Evolutionary conservation across 2,888 invertebrate species (phyloP).

Genomic region (Spisula subtruncata): DNA sequence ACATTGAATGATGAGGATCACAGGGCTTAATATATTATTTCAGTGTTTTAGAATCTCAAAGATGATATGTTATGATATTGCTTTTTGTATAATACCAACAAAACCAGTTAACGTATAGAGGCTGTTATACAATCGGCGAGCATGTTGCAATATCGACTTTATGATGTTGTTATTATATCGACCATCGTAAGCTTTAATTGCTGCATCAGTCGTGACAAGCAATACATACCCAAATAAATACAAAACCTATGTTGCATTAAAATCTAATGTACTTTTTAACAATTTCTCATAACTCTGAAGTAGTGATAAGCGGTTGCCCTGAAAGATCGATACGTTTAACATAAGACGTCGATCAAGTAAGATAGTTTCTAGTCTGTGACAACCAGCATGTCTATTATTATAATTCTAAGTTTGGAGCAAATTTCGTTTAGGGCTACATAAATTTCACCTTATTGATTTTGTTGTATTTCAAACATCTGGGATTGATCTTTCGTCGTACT

Average conservation of each 20-base stretch:
- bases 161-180: background rate
- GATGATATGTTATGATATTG: background rate
- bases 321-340: too few species aligned
- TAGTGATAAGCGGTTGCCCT: background rate
- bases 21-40: background rate
- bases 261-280: background rate
- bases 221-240: background rate
- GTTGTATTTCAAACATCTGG: too few species aligned
- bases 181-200: slow-evolving; percentile 5
- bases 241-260: background rate
- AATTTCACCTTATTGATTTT: too few species aligned
- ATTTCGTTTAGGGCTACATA: too few species aligned
- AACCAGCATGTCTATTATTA: too few species aligned
- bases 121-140: background rate
- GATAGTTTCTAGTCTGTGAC: too few species aligned
- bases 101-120: background rate
- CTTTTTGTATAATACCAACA: background rate
- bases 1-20: too few species aligned
- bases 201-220: background rate
- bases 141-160: too few species aligned
- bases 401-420: too few species aligned
- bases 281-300: background rate
- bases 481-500: too few species aligned
- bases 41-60: background rate
- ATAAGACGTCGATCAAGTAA: too few species aligned